Evolutionary conservation across 30 jellyfish, hydroid and myxozoan species (phyloP), one percentile per base, ranked within the genome.

Genomic region (Cassiopea andromeda): DNA sequence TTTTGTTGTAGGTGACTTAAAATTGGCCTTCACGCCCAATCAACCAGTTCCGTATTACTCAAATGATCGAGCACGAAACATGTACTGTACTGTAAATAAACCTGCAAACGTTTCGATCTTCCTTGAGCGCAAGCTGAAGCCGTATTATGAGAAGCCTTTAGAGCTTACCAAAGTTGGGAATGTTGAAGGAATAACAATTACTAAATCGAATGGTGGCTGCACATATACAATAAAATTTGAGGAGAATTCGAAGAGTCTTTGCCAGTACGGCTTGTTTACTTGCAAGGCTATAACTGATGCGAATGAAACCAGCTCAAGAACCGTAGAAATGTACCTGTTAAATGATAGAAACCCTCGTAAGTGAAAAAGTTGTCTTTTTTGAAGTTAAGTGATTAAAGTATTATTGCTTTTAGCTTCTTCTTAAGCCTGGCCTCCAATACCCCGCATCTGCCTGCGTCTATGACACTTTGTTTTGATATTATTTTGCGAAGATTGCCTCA

Each of bases 81-180:
- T 77, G 14, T 1, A 48, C 59, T 47, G 74, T 38, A 50, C 86
- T 48, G 86, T 77, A 58, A 77, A 77, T 46, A 77, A 77, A 17
- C 86, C 86, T 47, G 17, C 86, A 9, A 77, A 77, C 50, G 46
- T 77, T 1, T 77, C 86, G 4, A 49, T 77, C n/a, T 49, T 7
- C 44, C 18, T 77, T 3, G 9, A 50, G 8, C 74, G 6, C 7
- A 44, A 48, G 2, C 46, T 2, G n/a, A 70, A 2, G 15, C 50
- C 54, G n/a, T 4, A 1, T 27, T 2, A 17, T 2, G 54, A 70
- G 57, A 3, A n/a, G 27, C 18, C 57, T 14, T 10, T 3, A 2
- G 79, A 70, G 15, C n/a, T 70, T 19, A 70, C 6, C 17, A 43
- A 6, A 27, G 50, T 15, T 7, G 15, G 12, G 4, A 9, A 14